Evolutionary conservation across 2,888 invertebrate genomes (phyloP).

Genomic region (Aphidius colemani): DNA sequence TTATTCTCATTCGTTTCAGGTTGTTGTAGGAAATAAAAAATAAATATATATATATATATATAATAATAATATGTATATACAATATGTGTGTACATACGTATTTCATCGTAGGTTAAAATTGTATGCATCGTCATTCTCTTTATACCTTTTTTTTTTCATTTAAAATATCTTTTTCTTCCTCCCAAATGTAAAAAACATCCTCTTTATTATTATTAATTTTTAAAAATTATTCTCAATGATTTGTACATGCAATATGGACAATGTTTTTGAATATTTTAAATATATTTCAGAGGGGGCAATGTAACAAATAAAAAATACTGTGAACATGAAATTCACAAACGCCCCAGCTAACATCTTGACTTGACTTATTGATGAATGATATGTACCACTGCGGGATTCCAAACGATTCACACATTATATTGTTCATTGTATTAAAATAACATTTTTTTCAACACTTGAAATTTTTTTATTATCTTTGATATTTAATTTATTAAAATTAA

Average conservation of each 20-base stretch:
- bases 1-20: neutral
- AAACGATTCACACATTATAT: constrained; percentile 37
- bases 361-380: constrained; percentile 41
- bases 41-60: too few relatives aligned
- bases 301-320: constrained; percentile 33
- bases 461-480: constrained; percentile 11
- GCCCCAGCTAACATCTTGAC: constrained; percentile 32
- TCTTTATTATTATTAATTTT: constrained; percentile 36
- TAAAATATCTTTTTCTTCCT: too few relatives aligned
- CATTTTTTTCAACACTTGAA: constrained; percentile 26
- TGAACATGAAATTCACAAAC: constrained; percentile 40
- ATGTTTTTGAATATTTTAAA: constrained; percentile 9
- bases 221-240: constrained; percentile 41
- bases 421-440: neutral
- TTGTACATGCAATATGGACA: constrained; percentile 45
- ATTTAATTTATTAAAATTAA: neutral
- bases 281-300: constrained; percentile 19
- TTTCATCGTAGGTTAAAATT: constrained; percentile 26
- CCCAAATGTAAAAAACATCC: too few relatives aligned
- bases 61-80: constrained; percentile 2
- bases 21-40: neutral
- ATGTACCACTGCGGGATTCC: constrained; percentile 33
- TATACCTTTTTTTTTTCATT: constrained; percentile 3
- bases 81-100: constrained; percentile 18
- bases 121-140: constrained; percentile 47